A percentile compares a stretch with the other conserved stretches of the same genome.
Conservation (phyloP, 2,113 vertebrate species). For the Anthoscopus minutus region DNA sequence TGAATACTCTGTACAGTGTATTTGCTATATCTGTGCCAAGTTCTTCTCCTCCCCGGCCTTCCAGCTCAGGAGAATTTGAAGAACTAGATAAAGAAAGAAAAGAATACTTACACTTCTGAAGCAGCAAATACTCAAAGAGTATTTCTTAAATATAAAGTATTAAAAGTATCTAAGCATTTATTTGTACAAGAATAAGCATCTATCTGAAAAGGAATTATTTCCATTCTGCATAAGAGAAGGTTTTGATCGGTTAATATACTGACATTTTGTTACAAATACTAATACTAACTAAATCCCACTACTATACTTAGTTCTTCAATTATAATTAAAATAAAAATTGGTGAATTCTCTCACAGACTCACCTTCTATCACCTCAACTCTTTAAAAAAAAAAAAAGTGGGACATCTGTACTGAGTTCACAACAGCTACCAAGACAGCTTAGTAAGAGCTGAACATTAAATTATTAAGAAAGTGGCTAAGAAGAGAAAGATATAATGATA, state of each 20-base stretch:
- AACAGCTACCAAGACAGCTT: not conserved
- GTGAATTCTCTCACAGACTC: not conserved
- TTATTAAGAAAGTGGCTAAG: not conserved
- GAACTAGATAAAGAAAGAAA: slow-evolving; percentile 74
- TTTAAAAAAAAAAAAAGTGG: not conserved
- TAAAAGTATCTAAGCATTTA: not conserved
- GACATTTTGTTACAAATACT: not conserved
- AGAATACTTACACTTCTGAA: not conserved
- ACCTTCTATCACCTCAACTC: not conserved
- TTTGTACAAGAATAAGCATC: not conserved
- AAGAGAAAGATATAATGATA: not conserved
- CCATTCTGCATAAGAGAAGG: not conserved
- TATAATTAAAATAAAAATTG: not conserved
- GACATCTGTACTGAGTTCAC: not conserved
- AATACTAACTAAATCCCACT: not conserved
- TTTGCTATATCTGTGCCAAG: slow-evolving; percentile 89
- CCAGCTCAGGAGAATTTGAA: slow-evolving; percentile 94
- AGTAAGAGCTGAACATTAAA: not conserved
- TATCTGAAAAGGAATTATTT: not conserved
- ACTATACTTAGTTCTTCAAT: not conserved
- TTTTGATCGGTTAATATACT: not conserved
- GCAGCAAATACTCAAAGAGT: not conserved
- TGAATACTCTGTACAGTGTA: slow-evolving; percentile 88
- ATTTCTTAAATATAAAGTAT: not conserved
- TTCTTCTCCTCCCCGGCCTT: slow-evolving; percentile 94